Conservation (phyloP, 2,888 invertebrate genomes). For the Conistra vaccinii region DNA sequence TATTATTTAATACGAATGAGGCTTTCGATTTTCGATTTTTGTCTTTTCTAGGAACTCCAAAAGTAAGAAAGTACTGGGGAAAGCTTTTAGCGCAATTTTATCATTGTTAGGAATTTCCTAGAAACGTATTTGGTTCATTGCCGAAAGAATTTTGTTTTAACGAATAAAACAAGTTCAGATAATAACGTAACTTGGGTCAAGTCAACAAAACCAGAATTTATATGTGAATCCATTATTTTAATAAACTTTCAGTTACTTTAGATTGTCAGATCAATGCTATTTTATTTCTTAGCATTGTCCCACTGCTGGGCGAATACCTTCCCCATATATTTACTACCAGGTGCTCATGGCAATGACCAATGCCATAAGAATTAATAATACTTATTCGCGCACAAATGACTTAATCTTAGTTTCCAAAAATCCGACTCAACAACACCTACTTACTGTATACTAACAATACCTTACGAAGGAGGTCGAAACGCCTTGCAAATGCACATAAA, state of each 20-base stretch:
- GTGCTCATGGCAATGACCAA: neutral
- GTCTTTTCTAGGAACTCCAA: neutral
- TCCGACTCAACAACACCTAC: neutral
- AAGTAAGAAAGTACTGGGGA: neutral
- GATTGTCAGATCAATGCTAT: neutral
- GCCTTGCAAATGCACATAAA: slow-evolving; percentile 42
- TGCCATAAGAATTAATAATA: neutral
- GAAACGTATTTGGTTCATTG: slow-evolving; percentile 9
- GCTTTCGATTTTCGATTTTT: neutral
- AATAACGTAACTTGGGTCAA: neutral
- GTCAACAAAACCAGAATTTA: neutral
- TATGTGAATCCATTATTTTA: neutral
- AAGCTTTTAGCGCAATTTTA: slow-evolving; percentile 11
- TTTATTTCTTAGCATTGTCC: neutral
- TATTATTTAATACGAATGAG: neutral
- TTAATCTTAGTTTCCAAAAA: neutral
- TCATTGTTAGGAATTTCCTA: neutral
- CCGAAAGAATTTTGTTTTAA: neutral
- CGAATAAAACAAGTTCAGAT: neutral
- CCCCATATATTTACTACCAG: neutral
- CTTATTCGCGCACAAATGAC: neutral
- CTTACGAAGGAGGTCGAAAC: slow-evolving; percentile 7
- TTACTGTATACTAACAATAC: neutral
- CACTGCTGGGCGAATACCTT: neutral
- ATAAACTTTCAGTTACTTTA: neutral